Evolutionary conservation across 1,140 invertebrate species (phyloP).

Genomic region (Papilio helenus): DNA sequence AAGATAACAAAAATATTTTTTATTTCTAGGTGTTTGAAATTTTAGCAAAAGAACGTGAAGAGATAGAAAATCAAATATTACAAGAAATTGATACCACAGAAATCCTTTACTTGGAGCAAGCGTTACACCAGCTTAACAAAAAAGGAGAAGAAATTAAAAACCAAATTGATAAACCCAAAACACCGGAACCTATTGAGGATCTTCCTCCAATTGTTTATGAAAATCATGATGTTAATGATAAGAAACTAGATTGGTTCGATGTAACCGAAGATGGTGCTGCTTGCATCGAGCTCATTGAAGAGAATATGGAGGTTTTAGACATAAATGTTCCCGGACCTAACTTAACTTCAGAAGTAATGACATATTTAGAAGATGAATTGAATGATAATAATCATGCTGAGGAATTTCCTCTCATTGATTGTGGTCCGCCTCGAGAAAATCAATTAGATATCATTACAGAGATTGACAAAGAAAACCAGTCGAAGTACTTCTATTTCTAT

Average conservation of each 20-base stretch:
- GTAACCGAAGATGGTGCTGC: slow-evolving; percentile 67
- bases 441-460: slow-evolving; percentile 48
- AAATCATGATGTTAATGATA: slow-evolving; percentile 64
- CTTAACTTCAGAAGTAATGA: slow-evolving; percentile 66
- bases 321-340: slow-evolving; percentile 50
- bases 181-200: slow-evolving; percentile 45
- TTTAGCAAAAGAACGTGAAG: slow-evolving; percentile 88
- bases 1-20: slow-evolving; percentile 21
- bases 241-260: slow-evolving; percentile 77
- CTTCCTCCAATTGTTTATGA: slow-evolving; percentile 62
- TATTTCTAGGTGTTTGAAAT: slow-evolving; percentile 82
- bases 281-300: slow-evolving; percentile 57
- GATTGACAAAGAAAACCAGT: slow-evolving; percentile 71
- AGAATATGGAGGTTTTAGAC: slow-evolving; percentile 59
- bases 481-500: slow-evolving; percentile 93
- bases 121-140: slow-evolving; percentile 76
- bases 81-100: slow-evolving; percentile 90
- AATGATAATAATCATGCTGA: slow-evolving; percentile 52
- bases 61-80: slow-evolving; percentile 86
- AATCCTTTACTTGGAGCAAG: slow-evolving; percentile 92
- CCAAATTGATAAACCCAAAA: slow-evolving; percentile 50
- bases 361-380: slow-evolving; percentile 55
- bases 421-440: slow-evolving; percentile 39
- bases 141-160: slow-evolving; percentile 63
- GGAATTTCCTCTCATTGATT: slow-evolving; percentile 63